phyloP scores from a whole-genome alignment of 92 coral and sea anemone species.

The Actinernus sp. region DNA sequence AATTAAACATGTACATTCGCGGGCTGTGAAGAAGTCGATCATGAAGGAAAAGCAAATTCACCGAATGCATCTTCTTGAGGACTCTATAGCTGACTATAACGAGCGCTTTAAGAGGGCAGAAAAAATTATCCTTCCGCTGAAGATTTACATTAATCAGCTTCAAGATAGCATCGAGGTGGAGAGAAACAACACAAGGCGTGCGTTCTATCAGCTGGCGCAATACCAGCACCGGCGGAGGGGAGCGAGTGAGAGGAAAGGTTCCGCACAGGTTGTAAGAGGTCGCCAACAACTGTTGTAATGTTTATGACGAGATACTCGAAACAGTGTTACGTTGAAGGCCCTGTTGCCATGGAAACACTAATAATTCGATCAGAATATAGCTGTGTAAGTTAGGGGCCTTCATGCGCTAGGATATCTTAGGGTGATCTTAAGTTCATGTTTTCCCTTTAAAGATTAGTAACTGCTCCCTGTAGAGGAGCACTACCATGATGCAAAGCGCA shows the following conservation, averaged over 20 bases:
- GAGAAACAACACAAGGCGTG: constrained; percentile 37
- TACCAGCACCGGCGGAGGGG: constrained; percentile 36
- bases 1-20: constrained; percentile 36
- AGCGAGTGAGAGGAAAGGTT: background rate
- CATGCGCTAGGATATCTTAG: too few relatives aligned
- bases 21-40: constrained; percentile 19
- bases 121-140: constrained; percentile 65
- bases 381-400: too few relatives aligned
- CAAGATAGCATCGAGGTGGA: constrained; percentile 64
- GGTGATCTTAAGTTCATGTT: too few relatives aligned
- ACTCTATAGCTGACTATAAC: constrained; percentile 50
- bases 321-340: too few relatives aligned
- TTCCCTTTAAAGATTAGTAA: too few relatives aligned
- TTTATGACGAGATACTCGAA: too few relatives aligned
- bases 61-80: constrained; percentile 55
- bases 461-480: too few relatives aligned
- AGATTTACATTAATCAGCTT: constrained; percentile 71
- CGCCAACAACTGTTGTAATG: too few relatives aligned
- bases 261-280: too few relatives aligned
- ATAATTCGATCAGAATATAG: too few relatives aligned
- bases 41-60: constrained; percentile 46
- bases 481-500: too few relatives aligned
- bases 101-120: constrained; percentile 73
- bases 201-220: constrained; percentile 42
- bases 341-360: too few relatives aligned